Evolutionary conservation across 2,888 invertebrate species (phyloP).

Genomic region (Mesopsocus fuscifrons): DNA sequence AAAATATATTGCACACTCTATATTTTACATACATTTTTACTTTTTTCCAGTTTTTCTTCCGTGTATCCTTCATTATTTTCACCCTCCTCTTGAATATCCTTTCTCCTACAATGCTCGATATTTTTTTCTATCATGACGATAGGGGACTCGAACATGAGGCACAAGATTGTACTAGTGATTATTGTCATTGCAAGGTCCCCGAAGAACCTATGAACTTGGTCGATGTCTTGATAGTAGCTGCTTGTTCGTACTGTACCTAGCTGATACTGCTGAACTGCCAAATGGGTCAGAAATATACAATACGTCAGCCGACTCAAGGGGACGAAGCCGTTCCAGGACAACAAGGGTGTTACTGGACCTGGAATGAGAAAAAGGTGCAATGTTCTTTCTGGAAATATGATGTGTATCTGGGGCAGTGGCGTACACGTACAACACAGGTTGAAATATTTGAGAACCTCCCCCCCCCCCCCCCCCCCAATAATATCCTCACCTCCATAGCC

Average conservation of each 20-base stretch:
- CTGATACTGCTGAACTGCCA: conserved; percentile 27
- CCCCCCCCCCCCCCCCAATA: too few relatives aligned
- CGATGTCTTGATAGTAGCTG: conserved; percentile 21
- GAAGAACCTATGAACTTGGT: conserved; percentile 20
- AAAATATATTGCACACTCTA: too few relatives aligned
- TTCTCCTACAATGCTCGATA: conserved; percentile 8
- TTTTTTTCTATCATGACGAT: conserved; percentile 19
- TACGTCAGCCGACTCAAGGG: conserved; percentile 86
- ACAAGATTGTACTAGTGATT: conserved; percentile 20
- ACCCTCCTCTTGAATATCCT: neutral
- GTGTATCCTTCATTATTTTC: too few relatives aligned
- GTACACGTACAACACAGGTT: too few relatives aligned
- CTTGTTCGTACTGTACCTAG: conserved; percentile 20
- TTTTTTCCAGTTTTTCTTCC: too few relatives aligned
- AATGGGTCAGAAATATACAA: conserved; percentile 82
- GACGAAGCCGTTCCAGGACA: conserved; percentile 58
- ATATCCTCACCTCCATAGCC: conserved; percentile 29
- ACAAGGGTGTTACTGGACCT: neutral
- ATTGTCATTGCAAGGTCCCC: conserved; percentile 21
- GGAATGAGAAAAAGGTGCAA: too few relatives aligned
- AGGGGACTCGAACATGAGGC: conserved; percentile 23
- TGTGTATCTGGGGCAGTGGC: too few relatives aligned
- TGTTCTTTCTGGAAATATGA: too few relatives aligned
- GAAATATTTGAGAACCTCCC: too few relatives aligned
- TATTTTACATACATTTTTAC: too few relatives aligned